Percentiles rank a stretch among this genome's conserved stretches.
These are phyloP conservation scores for Lagopus muta DNA, from an alignment of 2,113 vertebrate genomes.

Conservation along the genomic window DNA sequence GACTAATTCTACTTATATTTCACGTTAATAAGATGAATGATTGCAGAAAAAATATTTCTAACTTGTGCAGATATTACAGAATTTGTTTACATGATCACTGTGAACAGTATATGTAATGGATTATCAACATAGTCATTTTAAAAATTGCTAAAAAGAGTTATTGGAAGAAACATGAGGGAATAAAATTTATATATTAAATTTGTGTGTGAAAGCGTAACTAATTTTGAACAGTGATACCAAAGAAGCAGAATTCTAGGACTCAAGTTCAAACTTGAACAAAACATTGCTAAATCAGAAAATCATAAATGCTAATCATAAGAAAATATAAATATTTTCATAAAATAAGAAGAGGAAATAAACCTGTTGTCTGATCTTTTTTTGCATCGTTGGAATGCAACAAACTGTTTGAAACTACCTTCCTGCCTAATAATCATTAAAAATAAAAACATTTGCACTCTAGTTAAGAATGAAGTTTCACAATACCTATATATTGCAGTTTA, in stretches of 20 bases:
- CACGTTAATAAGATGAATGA: not conserved
- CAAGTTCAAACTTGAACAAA: not conserved
- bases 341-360: not conserved
- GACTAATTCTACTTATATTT: not conserved
- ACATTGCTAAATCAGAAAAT: not conserved
- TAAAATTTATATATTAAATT: not conserved
- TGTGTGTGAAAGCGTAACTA: not conserved
- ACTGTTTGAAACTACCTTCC: not conserved
- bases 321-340: not conserved
- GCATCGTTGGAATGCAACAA: not conserved
- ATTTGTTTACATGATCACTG: not conserved
- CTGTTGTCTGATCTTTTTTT: not conserved
- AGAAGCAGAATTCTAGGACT: not conserved
- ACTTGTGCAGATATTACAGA: not conserved
- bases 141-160: not conserved
- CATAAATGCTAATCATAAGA: not conserved
- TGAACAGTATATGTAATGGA: not conserved
- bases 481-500: not conserved
- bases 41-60: not conserved
- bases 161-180: not conserved
- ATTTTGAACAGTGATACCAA: not conserved
- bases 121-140: not conserved
- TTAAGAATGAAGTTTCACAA: not conserved
- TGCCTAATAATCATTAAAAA: not conserved
- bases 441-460: not conserved